Evolutionary conservation across 2,113 vertebrate species (phyloP), one percentile per base, ranked within the genome.

Genomic region (Passer domesticus): DNA sequence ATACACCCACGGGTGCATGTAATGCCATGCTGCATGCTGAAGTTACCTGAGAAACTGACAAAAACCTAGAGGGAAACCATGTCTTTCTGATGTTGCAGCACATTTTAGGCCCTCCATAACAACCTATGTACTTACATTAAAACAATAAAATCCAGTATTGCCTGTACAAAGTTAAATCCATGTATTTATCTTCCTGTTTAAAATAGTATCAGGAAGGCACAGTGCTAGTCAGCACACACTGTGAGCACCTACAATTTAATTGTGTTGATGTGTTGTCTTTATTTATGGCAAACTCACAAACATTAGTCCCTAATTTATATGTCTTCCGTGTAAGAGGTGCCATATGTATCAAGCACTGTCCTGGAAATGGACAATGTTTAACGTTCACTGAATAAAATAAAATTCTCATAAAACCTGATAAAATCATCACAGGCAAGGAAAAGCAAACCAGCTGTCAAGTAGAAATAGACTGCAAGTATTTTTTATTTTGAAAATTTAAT

Each of bases 401-500:
- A 24, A 74, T 66, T 76, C 50, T 94, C 27, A 74, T 79, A 88
- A 89, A 94, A 66, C 9, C 75, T 92, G 28, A 70, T 77, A 91
- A 91, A 77, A 87, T 50, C 33, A 85, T 7, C 30, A 59, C 18
- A 91, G 35, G 56, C 21, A 58, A 75, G 68, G 80, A 80, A 55
- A 84, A 78, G 43, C 9, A 81, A 89, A 87, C 21, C 72, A 96
- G 18, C 60, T 82, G 79, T 90, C 86, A 83, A 73, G 23, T 33
- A 55, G 28, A 82, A 94, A 94, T 62, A 46, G 92, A 77, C 37
- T 78, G 60, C 30, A 76, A 74, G 59, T 50, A 47, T n/a, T 95
- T 91, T 87, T 87, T 15, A 72, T 60, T 95, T 76, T 37, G 14
- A 74, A 63, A 86, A 55, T 35, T 90, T 73, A 82, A 82, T 91